Conservation (phyloP, 1,140 invertebrate species). For the Manduca sexta region DNA sequence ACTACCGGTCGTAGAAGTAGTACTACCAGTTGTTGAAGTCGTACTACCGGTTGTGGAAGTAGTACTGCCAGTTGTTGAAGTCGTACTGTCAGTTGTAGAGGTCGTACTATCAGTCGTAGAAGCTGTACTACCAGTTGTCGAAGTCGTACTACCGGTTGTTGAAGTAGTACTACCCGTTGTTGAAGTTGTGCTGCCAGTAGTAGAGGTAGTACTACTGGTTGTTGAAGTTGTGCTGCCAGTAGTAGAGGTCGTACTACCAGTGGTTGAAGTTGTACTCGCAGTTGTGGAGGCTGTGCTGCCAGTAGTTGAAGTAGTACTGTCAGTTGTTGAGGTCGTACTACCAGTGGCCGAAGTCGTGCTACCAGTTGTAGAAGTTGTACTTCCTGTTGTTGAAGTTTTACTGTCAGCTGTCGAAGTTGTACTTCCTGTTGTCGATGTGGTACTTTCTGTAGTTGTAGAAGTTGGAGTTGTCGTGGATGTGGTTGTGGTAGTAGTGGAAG, state of each 20-base stretch:
- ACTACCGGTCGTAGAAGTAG: too few relatives aligned
- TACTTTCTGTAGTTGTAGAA: constrained; percentile 4
- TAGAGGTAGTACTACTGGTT: background rate
- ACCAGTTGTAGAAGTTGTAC: background rate
- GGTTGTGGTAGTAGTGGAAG: background rate
- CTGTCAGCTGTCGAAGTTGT: constrained; percentile 1
- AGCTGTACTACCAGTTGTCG: background rate
- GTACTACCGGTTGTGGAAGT: too few relatives aligned
- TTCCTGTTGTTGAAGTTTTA: background rate
- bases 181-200: background rate
- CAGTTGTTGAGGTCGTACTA: background rate
- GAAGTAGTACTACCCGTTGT: background rate
- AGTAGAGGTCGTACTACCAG: background rate
- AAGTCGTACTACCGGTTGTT: background rate
- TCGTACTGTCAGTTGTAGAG: background rate
- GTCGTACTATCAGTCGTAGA: background rate
- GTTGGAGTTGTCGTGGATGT: constrained; percentile 5
- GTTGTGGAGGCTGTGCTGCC: background rate
- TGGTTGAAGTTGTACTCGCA: background rate
- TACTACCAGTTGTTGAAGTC: too few relatives aligned
- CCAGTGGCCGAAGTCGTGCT: background rate
- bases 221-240: background rate
- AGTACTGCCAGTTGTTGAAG: too few relatives aligned
- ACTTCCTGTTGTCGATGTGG: constrained; percentile 6
- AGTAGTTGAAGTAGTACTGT: constrained; percentile 4